Percentiles rank a stretch among this genome's conserved stretches.
Conservation (phyloP, 2,797 vertebrate genomes). For the Acrocephalus scirpaceus region DNA sequence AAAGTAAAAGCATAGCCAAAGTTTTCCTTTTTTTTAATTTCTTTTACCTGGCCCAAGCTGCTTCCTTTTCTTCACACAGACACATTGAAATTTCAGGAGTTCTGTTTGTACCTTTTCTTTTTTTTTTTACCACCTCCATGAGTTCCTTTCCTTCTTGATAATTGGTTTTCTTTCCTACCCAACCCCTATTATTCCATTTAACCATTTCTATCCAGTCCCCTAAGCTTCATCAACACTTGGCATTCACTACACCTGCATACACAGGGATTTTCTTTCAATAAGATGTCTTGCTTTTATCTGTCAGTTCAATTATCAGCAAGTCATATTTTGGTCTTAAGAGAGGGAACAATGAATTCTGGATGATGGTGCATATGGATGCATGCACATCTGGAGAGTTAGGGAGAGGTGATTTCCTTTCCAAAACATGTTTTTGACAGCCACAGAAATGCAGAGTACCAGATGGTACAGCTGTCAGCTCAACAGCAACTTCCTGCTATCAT, state of each 20-base stretch:
- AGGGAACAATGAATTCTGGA: background rate
- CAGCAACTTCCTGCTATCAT: background rate
- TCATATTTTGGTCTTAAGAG: background rate
- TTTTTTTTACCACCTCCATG: too few species aligned
- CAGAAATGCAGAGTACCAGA: background rate
- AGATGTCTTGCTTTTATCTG: background rate
- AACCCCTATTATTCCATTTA: background rate
- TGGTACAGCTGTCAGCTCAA: background rate
- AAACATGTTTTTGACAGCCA: background rate
- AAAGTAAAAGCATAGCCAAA: background rate
- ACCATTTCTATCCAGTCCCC: background rate
- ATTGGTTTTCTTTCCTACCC: background rate
- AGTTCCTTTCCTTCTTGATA: background rate
- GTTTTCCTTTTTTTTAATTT: background rate
- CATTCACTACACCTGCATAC: background rate
- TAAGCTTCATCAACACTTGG: background rate
- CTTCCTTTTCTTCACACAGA: background rate
- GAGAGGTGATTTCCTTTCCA: background rate
- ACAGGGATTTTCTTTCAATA: background rate
- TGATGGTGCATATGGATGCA: background rate
- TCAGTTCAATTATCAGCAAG: background rate
- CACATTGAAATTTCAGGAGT: background rate
- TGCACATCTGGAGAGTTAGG: background rate
- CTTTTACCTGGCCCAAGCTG: background rate
- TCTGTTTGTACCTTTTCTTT: background rate